Evolutionary conservation across 2,888 invertebrate genomes (phyloP), one percentile per base, ranked within the genome.

Genomic region (Laspeyria flexula): DNA sequence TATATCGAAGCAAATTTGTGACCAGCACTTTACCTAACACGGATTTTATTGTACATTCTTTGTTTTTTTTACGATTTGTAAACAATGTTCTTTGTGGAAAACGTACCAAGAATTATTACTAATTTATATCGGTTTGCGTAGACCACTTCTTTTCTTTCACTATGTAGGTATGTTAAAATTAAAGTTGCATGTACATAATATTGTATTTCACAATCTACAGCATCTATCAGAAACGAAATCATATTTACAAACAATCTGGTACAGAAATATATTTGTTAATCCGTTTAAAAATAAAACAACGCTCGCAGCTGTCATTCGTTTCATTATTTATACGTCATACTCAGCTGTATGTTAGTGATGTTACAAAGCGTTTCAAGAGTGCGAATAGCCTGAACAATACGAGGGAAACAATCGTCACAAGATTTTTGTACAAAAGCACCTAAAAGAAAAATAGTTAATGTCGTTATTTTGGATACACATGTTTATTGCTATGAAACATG

Each of bases 401-500:
- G 47, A 77, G 71, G 72, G 74, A 84, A 83, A 85, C 79, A 80
- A 78, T 80, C 75, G 77, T 76, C 78, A 81, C 71, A 75, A 73
- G 73, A 69, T 46, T 63, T 65, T 69, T 64, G 67, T 64, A 61
- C 59, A 58, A 48, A 64, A 58, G 59, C 43, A 60, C 49, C 59
- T 41, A 67, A 66, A 78, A 79, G 79, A 83, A 81, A 86, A 85
- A 86, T 82, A 85, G 85, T 86, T 87, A 86, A 86, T 86, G 85
- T 85, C 85, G 85, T 88, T 89, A 88, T 88, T 89, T 88, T 86
- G 86, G 86, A 88, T 90, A 90, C 86, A 90, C 87, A 88, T 89
- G 90, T 90, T 90, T 90, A 91, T 90, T 89, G 85, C 85, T 86
- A 90, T 88, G 88, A 90, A 90, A 89, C 88, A 90, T 90, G 88